Conservation (phyloP, 2,888 invertebrate species). For the Alviniconcha strummeri region DNA sequence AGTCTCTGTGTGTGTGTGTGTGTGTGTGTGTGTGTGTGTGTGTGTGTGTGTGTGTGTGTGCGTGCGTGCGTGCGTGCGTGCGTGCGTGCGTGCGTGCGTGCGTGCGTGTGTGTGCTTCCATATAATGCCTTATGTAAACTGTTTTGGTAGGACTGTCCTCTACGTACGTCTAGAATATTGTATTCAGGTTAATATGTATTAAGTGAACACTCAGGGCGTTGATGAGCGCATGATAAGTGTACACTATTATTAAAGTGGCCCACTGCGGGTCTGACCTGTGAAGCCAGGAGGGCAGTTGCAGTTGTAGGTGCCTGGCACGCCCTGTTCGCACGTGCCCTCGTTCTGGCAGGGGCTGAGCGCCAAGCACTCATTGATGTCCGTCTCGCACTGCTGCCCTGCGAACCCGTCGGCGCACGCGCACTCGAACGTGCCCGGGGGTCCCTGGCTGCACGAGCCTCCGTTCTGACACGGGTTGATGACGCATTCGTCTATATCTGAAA, state of each 20-base stretch:
- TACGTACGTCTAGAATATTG: no score
- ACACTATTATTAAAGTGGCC: no score
- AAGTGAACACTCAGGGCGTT: no score
- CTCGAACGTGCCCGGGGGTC: slow-evolving; percentile 35
- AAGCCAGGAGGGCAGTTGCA: slow-evolving; percentile 42
- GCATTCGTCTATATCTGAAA: slow-evolving; percentile 83
- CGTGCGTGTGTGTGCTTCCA: neutral
- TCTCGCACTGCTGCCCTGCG: slow-evolving; percentile 42
- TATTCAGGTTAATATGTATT: no score
- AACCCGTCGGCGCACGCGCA: slow-evolving; percentile 44
- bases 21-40: neutral
- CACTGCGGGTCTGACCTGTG: slow-evolving; percentile 31
- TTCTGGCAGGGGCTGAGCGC: slow-evolving; percentile 44
- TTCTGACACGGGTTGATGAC: slow-evolving; percentile 42
- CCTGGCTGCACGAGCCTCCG: slow-evolving; percentile 41
- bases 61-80: neutral
- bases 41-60: neutral
- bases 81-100: neutral
- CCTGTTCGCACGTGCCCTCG: slow-evolving; percentile 39
- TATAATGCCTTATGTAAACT: no score
- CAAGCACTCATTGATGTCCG: slow-evolving; percentile 46
- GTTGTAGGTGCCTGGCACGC: slow-evolving; percentile 39
- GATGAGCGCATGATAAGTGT: no score
- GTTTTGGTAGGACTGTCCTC: no score
- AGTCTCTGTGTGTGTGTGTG: neutral